These are phyloP conservation scores for Ctenicera cuprea DNA, from an alignment of 2,888 invertebrate genomes.

Conservation along the genomic window DNA sequence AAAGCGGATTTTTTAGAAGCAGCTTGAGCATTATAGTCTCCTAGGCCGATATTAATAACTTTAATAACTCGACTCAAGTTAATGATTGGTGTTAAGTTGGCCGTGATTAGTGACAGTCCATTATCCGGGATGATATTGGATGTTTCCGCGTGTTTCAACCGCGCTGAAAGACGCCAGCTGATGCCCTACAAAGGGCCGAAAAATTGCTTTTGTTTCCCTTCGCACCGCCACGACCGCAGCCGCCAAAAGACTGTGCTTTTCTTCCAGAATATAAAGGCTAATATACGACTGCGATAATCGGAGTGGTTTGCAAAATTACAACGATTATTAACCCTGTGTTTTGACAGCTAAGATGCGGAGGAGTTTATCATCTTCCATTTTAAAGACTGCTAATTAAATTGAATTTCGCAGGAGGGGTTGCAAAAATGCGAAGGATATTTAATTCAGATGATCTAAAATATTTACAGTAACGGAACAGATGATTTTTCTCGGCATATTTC, in stretches of 20 bases:
- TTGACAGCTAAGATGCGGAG: background rate
- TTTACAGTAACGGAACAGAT: too few species aligned
- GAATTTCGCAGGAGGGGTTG: too few species aligned
- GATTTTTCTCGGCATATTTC: too few species aligned
- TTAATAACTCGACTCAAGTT: constrained; percentile 46
- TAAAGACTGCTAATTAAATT: too few species aligned
- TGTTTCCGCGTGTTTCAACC: constrained; percentile 38
- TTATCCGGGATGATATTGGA: constrained; percentile 46
- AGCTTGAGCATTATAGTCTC: constrained; percentile 34
- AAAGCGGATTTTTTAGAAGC: constrained; percentile 19
- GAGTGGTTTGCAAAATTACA: constrained; percentile 1
- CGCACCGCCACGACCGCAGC: too few species aligned
- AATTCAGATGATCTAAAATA: too few species aligned
- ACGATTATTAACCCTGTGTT: background rate
- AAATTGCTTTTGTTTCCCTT: constrained; percentile 27
- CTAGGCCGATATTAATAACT: constrained; percentile 48
- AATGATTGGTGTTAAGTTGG: constrained; percentile 52
- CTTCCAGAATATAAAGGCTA: constrained; percentile 7
- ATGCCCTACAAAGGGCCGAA: constrained; percentile 23
- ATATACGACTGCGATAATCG: background rate
- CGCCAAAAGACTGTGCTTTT: background rate
- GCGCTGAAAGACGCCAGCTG: constrained; percentile 39
- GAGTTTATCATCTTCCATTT: too few species aligned
- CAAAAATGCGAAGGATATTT: too few species aligned
- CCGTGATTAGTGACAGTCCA: constrained; percentile 51